Percentiles rank a stretch among this genome's conserved stretches.
Evolutionary conservation across 2,888 invertebrate species (phyloP).

Genomic region (Kryphioiulus occultus): DNA sequence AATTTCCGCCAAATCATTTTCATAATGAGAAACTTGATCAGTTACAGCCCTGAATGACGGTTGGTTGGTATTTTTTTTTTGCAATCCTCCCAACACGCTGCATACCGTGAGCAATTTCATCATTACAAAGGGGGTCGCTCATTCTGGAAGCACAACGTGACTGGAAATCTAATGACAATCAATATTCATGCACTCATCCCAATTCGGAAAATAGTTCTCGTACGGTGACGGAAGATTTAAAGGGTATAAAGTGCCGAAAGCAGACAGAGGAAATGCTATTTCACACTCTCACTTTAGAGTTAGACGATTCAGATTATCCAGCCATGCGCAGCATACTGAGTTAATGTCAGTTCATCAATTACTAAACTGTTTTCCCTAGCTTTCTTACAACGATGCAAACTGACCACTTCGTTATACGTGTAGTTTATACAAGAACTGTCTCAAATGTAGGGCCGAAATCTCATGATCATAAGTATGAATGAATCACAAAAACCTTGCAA

Average conservation of each 20-base stretch:
- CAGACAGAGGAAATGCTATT: neutral
- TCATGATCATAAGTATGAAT: too few species aligned
- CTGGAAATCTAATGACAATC: neutral
- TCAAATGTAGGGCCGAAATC: too few species aligned
- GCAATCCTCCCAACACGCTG: neutral
- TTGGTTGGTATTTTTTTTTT: neutral
- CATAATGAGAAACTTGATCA: constrained; percentile 17
- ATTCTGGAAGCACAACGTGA: neutral
- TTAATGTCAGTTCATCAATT: neutral
- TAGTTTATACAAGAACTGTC: too few species aligned
- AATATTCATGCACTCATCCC: neutral
- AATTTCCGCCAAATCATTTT: constrained; percentile 23
- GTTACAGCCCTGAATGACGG: neutral
- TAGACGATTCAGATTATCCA: neutral
- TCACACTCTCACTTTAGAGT: neutral
- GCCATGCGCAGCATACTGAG: neutral
- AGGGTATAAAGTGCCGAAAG: neutral
- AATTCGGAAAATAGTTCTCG: neutral
- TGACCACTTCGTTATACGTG: too few species aligned
- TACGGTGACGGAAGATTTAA: neutral
- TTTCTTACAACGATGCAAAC: too few species aligned
- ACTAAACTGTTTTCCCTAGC: neutral
- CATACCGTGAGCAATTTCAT: neutral
- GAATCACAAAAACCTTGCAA: too few species aligned
- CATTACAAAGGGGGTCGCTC: neutral